phyloP scores from a whole-genome alignment of 1,140 invertebrate species.

The Aphelenchoides besseyi region DNA sequence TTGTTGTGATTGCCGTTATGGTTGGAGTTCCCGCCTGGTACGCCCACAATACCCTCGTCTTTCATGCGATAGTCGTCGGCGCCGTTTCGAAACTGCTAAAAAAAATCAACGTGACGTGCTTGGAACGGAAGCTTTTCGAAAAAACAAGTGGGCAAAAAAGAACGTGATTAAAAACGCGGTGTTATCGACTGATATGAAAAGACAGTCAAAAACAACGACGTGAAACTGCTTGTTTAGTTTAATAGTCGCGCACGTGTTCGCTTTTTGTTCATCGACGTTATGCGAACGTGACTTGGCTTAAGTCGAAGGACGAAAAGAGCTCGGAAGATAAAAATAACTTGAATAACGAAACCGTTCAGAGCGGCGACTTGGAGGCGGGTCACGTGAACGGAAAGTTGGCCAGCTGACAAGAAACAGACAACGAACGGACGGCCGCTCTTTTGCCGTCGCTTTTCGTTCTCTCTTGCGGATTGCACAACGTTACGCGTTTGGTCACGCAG shows the following conservation, averaged over 20 bases:
- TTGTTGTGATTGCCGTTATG: constrained; percentile 18
- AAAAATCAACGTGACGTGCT: neutral
- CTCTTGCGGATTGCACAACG: neutral
- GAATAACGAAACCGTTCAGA: constrained; percentile 15
- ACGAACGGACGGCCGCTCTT: constrained; percentile 3
- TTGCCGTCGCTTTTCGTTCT: neutral
- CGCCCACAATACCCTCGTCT: constrained; percentile 17
- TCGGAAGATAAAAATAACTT: constrained; percentile 3
- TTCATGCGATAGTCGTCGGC: constrained; percentile 27
- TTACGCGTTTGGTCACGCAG: neutral
- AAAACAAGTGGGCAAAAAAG: constrained; percentile 17
- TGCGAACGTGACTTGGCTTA: constrained; percentile 6
- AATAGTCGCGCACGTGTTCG: too few species aligned
- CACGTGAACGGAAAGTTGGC: constrained; percentile 20
- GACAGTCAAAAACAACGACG: too few species aligned
- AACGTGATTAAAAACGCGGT: neutral
- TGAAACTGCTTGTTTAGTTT: too few species aligned
- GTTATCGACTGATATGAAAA: neutral
- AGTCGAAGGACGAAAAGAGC: neutral
- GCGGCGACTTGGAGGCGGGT: constrained; percentile 10
- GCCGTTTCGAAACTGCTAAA: constrained; percentile 25
- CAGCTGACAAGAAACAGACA: neutral
- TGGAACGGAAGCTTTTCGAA: neutral
- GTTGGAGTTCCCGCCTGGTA: constrained; percentile 9
- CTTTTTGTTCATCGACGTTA: too few species aligned